Percentiles rank a stretch among this genome's conserved stretches.
These are phyloP conservation scores for Leptobrachium leishanense DNA, from an alignment of 2,113 vertebrate genomes.

Conservation along the genomic window DNA sequence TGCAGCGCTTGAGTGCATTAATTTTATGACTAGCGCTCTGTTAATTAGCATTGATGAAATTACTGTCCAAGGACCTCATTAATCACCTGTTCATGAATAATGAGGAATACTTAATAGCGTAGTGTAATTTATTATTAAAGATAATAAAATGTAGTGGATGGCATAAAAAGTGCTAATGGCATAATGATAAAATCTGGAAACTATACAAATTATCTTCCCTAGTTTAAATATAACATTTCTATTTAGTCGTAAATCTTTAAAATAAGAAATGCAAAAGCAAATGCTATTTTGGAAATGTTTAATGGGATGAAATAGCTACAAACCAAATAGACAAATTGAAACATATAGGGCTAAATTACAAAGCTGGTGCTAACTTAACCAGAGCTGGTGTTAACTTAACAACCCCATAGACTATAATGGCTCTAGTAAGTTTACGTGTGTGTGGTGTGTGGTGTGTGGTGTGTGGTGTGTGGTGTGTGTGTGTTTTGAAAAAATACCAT, in stretches of 20 bases:
- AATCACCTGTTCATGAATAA: constrained; percentile 8
- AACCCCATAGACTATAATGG: too few species aligned
- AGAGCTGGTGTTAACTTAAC: too few species aligned
- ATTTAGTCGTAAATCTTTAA: background rate
- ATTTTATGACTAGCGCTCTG: constrained; percentile 13
- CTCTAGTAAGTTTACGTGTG: too few species aligned
- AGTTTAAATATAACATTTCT: background rate
- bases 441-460: too few species aligned
- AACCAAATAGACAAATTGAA: too few species aligned
- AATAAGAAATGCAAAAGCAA: background rate
- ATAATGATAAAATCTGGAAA: too few species aligned
- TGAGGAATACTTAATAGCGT: background rate
- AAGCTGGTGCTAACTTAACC: too few species aligned
- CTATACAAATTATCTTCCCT: background rate
- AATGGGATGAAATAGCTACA: too few species aligned
- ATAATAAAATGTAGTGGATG: background rate
- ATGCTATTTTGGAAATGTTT: too few species aligned
- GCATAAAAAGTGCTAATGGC: background rate
- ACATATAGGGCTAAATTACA: too few species aligned
- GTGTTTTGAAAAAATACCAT: too few species aligned
- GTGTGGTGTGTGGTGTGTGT: too few species aligned
- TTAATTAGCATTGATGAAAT: constrained; percentile 15
- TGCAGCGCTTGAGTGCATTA: constrained; percentile 4
- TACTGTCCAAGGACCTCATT: background rate
- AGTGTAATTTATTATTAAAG: background rate